Base-by-base conservation (phyloP, 2,888 invertebrate genomes). In the Myathropa florea region DNA sequence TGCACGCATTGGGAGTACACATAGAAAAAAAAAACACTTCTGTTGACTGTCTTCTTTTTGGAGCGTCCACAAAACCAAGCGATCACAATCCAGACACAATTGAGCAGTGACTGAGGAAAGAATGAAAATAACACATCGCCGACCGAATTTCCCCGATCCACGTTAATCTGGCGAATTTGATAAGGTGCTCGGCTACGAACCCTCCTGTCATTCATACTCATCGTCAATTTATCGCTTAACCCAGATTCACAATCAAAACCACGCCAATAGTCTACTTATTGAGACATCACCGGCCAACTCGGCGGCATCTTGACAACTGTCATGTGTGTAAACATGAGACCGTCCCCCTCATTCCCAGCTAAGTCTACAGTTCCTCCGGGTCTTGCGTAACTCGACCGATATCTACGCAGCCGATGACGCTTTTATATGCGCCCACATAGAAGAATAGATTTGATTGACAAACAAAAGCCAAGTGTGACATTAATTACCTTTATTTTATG, bases 401-500 rank as follows among this genome's bases (percentile, higher is more conserved):
- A 23, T 57, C 30, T 36, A 63, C 33, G 24, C 24, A 10, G 36
- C 3, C 23, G 9, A 65, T 9, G 21, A 30, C 28, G 10, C 1
- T 18, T 28, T 7, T 18, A 18, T 26, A 24, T 36, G 36, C 26
- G 26, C 39, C 36, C 55, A 70, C 60, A n/a, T 14, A 18, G 14
- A 39, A 28, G 12, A 26, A 36, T 26, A 21, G 6, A 21, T 33
- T 39, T 33, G 67, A 67, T 76, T 76, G 67, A 76, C 65, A 67
- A 75, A 76, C 46, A 76, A 59, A 28, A 59, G 28, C 3, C 2
- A 76, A 60, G 30, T 36, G 33, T 36, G 68, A 77, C 68, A 77
- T 36, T 63, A 77, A 68, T 77, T 77, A 77, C 77, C 77, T 77
- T 24, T 53, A 36, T n/a, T 68, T 63, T 36, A 61, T 36, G 64